These are phyloP conservation scores for Pristiophorus japonicus DNA, from an alignment of 2,113 vertebrate species.

Conservation along the genomic window DNA sequence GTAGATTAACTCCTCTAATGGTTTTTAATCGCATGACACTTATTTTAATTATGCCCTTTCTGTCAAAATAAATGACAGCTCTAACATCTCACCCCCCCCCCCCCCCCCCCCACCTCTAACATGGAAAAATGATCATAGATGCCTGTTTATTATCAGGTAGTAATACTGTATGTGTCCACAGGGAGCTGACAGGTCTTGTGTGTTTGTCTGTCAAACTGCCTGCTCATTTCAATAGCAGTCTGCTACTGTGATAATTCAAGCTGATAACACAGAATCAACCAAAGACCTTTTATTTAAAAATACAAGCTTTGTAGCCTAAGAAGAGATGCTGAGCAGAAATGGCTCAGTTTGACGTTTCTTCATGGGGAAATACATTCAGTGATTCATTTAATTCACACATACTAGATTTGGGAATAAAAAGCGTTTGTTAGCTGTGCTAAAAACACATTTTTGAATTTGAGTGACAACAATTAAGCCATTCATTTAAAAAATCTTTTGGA, in stretches of 20 bases:
- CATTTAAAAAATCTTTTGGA: background rate
- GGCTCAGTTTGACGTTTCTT: constrained; percentile 51
- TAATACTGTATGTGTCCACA: constrained; percentile 58
- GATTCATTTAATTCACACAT: background rate
- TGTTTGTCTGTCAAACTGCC: constrained; percentile 55
- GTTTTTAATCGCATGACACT: constrained; percentile 62
- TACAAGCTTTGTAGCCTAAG: constrained; percentile 34
- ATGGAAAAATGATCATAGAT: constrained; percentile 69
- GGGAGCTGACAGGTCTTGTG: constrained; percentile 54
- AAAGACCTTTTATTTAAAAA: too few relatives aligned
- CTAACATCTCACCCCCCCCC: constrained; percentile 62
- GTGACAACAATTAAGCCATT: background rate
- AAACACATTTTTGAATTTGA: background rate
- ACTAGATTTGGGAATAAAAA: background rate
- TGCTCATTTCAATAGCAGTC: constrained; percentile 53
- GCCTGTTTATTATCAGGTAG: constrained; percentile 64
- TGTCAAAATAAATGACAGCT: constrained; percentile 60
- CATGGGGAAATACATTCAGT: background rate
- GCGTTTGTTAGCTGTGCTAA: background rate
- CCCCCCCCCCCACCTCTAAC: constrained; percentile 57
- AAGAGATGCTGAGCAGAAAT: constrained; percentile 41
- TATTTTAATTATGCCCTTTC: constrained; percentile 65
- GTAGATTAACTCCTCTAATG: constrained; percentile 61
- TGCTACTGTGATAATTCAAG: constrained; percentile 62
- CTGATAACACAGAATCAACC: constrained; percentile 51